Percentiles rank a stretch among this genome's conserved stretches.
Evolutionary conservation across 2,888 invertebrate genomes (phyloP).

Genomic region (Cosmia pyralina): DNA sequence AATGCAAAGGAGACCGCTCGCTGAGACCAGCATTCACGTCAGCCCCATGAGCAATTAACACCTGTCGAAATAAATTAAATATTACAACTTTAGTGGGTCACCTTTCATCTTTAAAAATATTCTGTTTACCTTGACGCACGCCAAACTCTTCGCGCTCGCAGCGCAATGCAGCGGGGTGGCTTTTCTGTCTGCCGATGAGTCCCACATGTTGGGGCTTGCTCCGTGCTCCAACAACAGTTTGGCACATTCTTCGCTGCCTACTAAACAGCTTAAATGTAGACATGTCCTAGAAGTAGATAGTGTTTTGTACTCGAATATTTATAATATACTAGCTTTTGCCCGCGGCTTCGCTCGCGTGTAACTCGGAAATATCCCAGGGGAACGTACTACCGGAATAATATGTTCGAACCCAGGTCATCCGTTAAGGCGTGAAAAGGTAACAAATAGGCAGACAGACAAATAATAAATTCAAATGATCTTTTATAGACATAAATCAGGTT

Average conservation of each 20-base stretch:
- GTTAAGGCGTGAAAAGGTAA: too few species aligned
- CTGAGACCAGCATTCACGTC: constrained; percentile 94
- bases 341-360: too few species aligned
- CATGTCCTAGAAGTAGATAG: constrained; percentile 78
- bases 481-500: too few species aligned
- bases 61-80: constrained; percentile 78
- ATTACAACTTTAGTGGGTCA: constrained; percentile 65
- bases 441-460: too few species aligned
- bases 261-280: constrained; percentile 94
- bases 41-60: constrained; percentile 93
- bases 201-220: constrained; percentile 93
- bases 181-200: constrained; percentile 90
- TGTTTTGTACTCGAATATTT: constrained; percentile 7
- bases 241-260: constrained; percentile 93
- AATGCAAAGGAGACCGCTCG: constrained; percentile 94
- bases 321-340: background rate
- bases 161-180: constrained; percentile 95
- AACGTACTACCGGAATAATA: too few species aligned
- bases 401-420: too few species aligned
- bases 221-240: constrained; percentile 92
- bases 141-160: constrained; percentile 91
- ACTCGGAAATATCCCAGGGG: too few species aligned
- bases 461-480: too few species aligned
- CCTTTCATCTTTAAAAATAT: constrained; percentile 67
- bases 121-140: constrained; percentile 89